Conservation (phyloP, 2,113 vertebrate species). For the Tylochromis polylepis region DNA sequence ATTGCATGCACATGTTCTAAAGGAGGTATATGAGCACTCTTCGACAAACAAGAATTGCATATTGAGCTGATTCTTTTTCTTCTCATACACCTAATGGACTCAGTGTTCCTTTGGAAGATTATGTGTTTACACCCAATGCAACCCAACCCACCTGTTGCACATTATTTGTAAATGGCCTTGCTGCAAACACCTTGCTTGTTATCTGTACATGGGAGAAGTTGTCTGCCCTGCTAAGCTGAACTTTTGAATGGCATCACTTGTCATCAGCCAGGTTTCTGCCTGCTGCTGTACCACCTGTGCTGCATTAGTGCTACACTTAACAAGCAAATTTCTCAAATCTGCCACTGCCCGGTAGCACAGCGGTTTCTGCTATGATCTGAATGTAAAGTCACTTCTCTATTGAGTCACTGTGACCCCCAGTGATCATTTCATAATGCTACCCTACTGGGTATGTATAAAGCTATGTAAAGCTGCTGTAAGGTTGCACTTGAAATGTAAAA, state of each 20-base stretch:
- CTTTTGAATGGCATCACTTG: neutral
- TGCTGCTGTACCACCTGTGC: neutral
- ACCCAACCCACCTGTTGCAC: neutral
- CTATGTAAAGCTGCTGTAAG: neutral
- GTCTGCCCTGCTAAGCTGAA: neutral
- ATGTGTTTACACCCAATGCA: neutral
- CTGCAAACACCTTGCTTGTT: neutral
- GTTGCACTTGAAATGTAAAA: constrained; percentile 12
- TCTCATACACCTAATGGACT: neutral
- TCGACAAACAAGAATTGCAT: neutral
- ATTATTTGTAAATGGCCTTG: neutral
- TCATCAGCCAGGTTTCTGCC: neutral
- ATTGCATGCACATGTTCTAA: neutral
- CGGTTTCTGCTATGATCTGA: neutral
- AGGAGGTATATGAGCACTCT: neutral
- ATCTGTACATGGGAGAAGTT: neutral
- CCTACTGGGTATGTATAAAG: neutral
- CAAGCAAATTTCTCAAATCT: neutral
- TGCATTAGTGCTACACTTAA: neutral
- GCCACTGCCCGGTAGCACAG: neutral
- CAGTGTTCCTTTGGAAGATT: neutral
- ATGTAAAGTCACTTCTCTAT: neutral
- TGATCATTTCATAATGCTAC: neutral
- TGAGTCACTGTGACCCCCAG: neutral
- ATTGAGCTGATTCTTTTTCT: neutral